These are phyloP conservation scores for Petrocephalus schoutedeni DNA, from an alignment of 2,797 vertebrate genomes.

Conservation along the genomic window DNA sequence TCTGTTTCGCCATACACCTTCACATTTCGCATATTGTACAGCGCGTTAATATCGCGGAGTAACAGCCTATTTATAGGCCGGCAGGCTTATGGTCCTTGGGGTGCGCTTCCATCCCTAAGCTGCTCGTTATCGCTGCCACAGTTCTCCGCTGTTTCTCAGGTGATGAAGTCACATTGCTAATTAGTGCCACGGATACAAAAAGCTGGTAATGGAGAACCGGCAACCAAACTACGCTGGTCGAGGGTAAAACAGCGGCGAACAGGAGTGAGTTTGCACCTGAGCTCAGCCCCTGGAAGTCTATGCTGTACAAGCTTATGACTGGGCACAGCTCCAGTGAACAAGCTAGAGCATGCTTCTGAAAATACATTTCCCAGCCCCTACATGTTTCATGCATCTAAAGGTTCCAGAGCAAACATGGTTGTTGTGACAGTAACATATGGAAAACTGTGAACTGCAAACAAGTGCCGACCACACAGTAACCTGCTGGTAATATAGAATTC, in stretches of 20 bases:
- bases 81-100: background rate
- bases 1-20: background rate
- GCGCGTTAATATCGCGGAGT: background rate
- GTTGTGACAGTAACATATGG: background rate
- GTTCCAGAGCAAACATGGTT: background rate
- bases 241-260: background rate
- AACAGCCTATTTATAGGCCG: background rate
- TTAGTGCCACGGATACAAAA: background rate
- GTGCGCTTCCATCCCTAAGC: background rate
- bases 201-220: background rate
- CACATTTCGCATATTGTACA: background rate
- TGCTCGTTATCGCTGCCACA: background rate
- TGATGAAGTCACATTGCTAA: conserved; percentile 6
- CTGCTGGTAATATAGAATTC: background rate
- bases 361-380: background rate
- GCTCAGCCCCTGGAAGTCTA: background rate
- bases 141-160: background rate
- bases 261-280: background rate
- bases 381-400: background rate
- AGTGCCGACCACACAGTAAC: background rate
- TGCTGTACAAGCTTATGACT: background rate
- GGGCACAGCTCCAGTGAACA: conserved; percentile 1
- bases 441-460: background rate
- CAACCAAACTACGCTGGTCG: no score
- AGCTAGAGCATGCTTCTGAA: background rate